These are phyloP conservation scores for Zoanthus solanderi DNA, from an alignment of 92 coral and sea anemone species.

Conservation along the genomic window DNA sequence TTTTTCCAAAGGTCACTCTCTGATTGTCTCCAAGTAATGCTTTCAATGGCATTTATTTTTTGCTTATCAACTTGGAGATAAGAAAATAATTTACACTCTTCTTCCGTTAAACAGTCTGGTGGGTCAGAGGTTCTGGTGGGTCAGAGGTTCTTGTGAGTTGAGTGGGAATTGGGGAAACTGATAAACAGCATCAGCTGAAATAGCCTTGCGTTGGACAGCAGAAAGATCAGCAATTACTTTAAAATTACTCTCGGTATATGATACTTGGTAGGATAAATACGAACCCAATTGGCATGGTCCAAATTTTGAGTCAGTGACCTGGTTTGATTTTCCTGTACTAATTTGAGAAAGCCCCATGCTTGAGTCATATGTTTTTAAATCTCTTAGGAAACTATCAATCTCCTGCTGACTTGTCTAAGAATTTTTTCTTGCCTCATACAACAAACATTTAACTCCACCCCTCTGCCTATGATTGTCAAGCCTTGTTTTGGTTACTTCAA, in stretches of 20 bases:
- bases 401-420: conserved; percentile 22
- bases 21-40: conserved; percentile 5
- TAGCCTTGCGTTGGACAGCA: conserved; percentile 4
- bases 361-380: conserved; percentile 3
- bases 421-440: conserved; percentile 24
- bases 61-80: conserved; percentile 4
- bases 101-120: not conserved
- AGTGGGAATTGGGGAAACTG: conserved; percentile 3
- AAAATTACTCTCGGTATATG: conserved; percentile 5
- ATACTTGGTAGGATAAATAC: conserved; percentile 3
- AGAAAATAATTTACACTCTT: not conserved
- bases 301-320: conserved; percentile 1
- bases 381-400: conserved; percentile 24
- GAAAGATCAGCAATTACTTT: conserved; percentile 3
- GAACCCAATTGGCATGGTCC: conserved; percentile 4
- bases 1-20: conserved; percentile 1
- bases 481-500: conserved; percentile 27
- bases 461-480: conserved; percentile 26
- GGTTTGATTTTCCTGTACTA: not conserved
- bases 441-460: conserved; percentile 26
- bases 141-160: not conserved
- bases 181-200: conserved; percentile 4
- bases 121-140: not conserved
- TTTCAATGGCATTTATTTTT: not conserved
- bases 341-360: conserved; percentile 3